Evolutionary conservation across 1,140 invertebrate genomes (phyloP).

Genomic region (Trichogramma pretiosum): DNA sequence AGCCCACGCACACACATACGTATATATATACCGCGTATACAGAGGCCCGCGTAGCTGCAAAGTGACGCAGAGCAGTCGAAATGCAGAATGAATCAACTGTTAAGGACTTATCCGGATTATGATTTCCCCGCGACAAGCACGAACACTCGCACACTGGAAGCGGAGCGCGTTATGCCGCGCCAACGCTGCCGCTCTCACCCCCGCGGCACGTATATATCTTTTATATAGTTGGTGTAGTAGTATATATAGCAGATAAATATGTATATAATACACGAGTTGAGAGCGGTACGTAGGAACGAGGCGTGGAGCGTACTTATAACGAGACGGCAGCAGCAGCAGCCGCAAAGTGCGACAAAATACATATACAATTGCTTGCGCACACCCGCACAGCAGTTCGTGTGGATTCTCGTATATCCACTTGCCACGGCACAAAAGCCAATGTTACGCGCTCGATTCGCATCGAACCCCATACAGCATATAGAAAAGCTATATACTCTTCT

Average conservation of each 20-base stretch:
- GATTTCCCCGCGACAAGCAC: conserved; percentile 20
- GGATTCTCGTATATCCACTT: too few relatives aligned
- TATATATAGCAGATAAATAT: too few relatives aligned
- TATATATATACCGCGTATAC: background rate
- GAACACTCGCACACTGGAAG: too few relatives aligned
- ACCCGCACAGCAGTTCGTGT: too few relatives aligned
- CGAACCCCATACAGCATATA: too few relatives aligned
- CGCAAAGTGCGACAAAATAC: conserved; percentile 9
- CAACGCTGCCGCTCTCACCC: too few relatives aligned
- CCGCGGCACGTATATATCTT: background rate
- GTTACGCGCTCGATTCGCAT: background rate
- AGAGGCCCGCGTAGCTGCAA: background rate
- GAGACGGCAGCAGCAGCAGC: background rate
- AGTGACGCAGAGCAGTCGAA: background rate
- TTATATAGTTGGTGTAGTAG: conserved; percentile 9
- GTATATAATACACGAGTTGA: too few relatives aligned
- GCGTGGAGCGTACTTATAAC: too few relatives aligned
- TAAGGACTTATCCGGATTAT: conserved; percentile 25
- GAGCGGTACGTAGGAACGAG: too few relatives aligned
- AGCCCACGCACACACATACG: too few relatives aligned
- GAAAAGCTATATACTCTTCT: too few relatives aligned
- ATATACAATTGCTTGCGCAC: background rate
- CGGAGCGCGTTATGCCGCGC: too few relatives aligned
- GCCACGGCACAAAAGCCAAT: background rate
- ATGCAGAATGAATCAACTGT: conserved; percentile 19